These are phyloP conservation scores for Ondatra zibethicus DNA, from an alignment of 2,113 vertebrate genomes.

Conservation along the genomic window DNA sequence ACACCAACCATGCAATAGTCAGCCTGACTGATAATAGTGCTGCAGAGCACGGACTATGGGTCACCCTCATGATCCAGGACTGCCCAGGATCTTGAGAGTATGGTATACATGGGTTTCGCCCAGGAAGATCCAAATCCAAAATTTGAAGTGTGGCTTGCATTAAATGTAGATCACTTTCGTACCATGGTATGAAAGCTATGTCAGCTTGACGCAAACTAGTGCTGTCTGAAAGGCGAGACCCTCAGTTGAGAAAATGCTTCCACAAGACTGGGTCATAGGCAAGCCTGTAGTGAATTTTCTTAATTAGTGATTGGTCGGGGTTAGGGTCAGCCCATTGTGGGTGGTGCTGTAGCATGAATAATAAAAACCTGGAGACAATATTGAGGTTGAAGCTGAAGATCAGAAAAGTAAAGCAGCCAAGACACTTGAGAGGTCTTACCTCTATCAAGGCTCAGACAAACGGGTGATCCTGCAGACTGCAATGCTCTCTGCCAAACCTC, in stretches of 20 bases:
- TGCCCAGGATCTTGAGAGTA: neutral
- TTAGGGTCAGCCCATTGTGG: neutral
- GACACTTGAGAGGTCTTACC: too few species aligned
- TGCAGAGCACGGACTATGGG: neutral
- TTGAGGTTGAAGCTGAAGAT: too few species aligned
- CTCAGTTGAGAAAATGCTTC: neutral
- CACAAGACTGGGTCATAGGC: neutral
- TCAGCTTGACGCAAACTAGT: neutral
- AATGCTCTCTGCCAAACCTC: too few species aligned
- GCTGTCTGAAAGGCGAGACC: neutral
- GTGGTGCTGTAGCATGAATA: too few species aligned
- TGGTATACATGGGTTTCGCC: neutral
- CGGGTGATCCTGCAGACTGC: too few species aligned
- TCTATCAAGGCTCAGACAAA: too few species aligned
- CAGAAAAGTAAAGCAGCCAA: too few species aligned
- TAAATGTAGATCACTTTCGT: neutral
- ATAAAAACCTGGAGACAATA: too few species aligned
- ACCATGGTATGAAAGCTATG: neutral
- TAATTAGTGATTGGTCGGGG: too few species aligned
- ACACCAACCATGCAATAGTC: too few species aligned
- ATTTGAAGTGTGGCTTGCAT: neutral
- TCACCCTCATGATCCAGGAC: neutral
- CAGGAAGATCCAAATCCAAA: neutral
- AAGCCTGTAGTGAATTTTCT: too few species aligned
- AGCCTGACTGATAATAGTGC: neutral